Evolutionary conservation across 2,888 invertebrate species (phyloP).

Genomic region (Dynastes hyllus): DNA sequence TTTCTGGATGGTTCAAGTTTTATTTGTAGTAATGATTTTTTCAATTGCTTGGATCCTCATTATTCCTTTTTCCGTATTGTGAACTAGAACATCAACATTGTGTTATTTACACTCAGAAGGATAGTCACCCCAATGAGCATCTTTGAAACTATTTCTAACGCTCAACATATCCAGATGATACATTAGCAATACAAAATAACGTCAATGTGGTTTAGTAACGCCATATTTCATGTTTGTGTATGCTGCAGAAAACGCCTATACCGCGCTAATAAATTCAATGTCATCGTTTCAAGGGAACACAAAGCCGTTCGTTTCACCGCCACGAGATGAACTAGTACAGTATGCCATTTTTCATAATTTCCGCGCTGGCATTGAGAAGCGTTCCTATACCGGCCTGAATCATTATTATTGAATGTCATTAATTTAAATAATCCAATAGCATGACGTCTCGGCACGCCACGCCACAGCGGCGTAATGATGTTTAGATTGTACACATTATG

Average conservation of each 20-base stretch:
- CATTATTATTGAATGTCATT: conserved; percentile 35
- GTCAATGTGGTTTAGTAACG: too few relatives aligned
- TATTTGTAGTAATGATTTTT: too few relatives aligned
- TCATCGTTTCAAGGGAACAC: conserved; percentile 12
- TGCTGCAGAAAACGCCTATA: background rate
- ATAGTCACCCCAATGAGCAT: too few relatives aligned
- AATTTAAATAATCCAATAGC: conserved; percentile 41
- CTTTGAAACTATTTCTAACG: too few relatives aligned
- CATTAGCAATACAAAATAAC: too few relatives aligned
- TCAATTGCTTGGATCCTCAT: too few relatives aligned
- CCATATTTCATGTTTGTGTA: too few relatives aligned
- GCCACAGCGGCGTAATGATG: conserved; percentile 18
- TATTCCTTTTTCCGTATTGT: too few relatives aligned
- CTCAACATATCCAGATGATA: too few relatives aligned
- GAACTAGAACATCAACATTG: too few relatives aligned
- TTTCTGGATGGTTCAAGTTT: too few relatives aligned
- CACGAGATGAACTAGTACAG: conserved; percentile 13
- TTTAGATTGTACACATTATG: conserved; percentile 17
- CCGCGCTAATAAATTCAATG: conserved; percentile 14
- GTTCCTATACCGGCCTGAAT: conserved; percentile 11
- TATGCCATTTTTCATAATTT: conserved; percentile 20
- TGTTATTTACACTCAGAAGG: too few relatives aligned
- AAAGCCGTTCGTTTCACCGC: conserved; percentile 9
- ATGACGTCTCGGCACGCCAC: conserved; percentile 3
- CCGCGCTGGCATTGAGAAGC: conserved; percentile 2